Evolutionary conservation across 2,888 invertebrate genomes (phyloP).

Genomic region (Lasioglossum marginatum): DNA sequence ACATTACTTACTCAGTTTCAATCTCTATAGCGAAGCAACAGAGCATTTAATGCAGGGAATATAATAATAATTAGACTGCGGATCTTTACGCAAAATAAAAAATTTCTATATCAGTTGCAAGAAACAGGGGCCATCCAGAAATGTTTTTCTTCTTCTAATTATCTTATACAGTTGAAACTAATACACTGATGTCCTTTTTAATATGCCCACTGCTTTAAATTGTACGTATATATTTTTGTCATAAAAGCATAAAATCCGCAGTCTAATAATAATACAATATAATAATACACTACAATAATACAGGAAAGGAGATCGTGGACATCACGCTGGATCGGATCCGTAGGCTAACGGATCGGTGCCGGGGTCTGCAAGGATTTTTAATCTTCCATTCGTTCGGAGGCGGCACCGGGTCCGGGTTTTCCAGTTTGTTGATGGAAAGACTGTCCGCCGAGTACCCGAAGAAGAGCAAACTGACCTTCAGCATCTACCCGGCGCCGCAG

Average conservation of each 20-base stretch:
- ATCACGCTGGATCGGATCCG: conserved; percentile 92
- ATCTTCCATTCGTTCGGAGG: conserved; percentile 97
- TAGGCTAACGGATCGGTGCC: conserved; percentile 94
- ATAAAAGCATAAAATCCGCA: no score
- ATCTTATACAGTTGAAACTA: no score
- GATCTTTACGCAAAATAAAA: no score
- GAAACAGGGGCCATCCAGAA: no score
- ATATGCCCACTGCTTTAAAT: no score
- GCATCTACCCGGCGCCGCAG: conserved; percentile 97
- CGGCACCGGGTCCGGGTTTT: conserved; percentile 96
- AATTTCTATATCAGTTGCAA: no score
- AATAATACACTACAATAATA: no score
- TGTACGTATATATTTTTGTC: no score
- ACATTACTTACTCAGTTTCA: conserved; percentile 56
- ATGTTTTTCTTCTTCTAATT: no score
- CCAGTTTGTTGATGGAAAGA: conserved; percentile 96
- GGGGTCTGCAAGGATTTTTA: conserved; percentile 94
- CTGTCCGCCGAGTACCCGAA: conserved; percentile 97
- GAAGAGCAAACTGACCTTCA: conserved; percentile 96
- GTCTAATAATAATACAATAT: no score
- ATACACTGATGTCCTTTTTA: no score
- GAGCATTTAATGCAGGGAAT: neutral
- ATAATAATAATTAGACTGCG: no score
- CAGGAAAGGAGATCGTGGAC: conserved; percentile 94
- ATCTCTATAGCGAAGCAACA: neutral